Base-by-base conservation (phyloP, 64 coral and sea anemone species). In the Acropora yongei region DNA sequence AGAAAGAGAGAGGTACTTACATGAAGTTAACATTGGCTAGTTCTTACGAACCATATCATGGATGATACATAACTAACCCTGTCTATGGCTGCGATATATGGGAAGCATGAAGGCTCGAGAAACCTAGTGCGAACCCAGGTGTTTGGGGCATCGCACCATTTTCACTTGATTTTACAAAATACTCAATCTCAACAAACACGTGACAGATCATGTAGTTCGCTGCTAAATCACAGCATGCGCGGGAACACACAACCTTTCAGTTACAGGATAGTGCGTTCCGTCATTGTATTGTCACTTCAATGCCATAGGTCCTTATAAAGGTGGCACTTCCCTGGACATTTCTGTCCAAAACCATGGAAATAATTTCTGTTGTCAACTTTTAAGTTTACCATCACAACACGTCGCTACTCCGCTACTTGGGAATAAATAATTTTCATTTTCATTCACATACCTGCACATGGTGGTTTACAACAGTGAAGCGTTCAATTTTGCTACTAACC, bases 1-100 rank as follows among this genome's bases (percentile, higher is more conserved):
- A 82, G 79, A 82, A 40, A 53, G 79, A 58, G 79, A 17, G n/a
- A 82, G 79, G 79, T 82, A 74, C 1, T 74, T 74, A 74, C 18
- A 69, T 16, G 2, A 18, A 69, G 66, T 69, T 74, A 1, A 74
- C n/a, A 74, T 44, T 74, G n/a, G 4, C 72, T 74, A 74, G 72
- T 41, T 74, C n/a, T 74, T 41, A 41, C 8, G n/a, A 74, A 41
- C n/a, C n/a, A 74, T 41, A 55, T 55, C 51, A 55, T 55, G 51
- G 51, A 55, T 55, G 51, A 55, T 7, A 55, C 51, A 55, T 55
- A 0, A 55, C 51, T 55, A 55, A 55, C 51, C 51, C 10, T 55
- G 51, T 55, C 51, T 55, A 69, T 69, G 13, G 14, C 13, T 69
- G 66, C 66, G 1, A 80, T 49, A 51, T 16, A 47, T 47, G 30